Conservation (phyloP, 2,797 vertebrate genomes). For the Artibeus jamaicensis region DNA sequence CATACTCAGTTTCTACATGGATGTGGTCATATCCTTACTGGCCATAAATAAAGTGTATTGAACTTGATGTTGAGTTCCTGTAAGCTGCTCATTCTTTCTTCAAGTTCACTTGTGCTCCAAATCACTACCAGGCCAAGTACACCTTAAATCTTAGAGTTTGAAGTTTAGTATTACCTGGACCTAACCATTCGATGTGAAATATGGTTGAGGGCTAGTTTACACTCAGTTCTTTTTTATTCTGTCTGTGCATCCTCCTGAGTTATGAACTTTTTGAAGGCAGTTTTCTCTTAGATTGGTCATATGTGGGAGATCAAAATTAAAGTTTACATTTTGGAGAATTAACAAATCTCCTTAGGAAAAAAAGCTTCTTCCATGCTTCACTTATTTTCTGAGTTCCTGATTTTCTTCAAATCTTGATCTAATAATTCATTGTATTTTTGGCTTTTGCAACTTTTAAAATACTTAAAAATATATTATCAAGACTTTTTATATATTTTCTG, state of each 20-base stretch:
- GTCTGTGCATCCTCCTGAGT: background rate
- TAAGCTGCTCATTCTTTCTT: background rate
- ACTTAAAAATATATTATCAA: background rate
- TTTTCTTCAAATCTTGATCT: background rate
- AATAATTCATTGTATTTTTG: background rate
- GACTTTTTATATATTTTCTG: background rate
- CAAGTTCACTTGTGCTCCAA: background rate
- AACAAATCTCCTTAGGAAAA: background rate
- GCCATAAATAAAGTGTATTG: background rate
- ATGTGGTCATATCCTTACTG: background rate
- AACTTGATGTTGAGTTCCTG: background rate
- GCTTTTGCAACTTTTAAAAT: background rate
- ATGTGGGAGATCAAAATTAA: background rate
- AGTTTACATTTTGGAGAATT: background rate
- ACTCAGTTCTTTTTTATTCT: background rate
- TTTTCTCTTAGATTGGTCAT: background rate
- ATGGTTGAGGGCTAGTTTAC: background rate
- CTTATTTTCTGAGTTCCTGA: background rate
- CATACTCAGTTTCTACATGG: background rate
- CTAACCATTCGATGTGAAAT: background rate
- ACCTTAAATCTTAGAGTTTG: background rate
- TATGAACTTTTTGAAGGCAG: background rate
- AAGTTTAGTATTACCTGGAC: background rate
- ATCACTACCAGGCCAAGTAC: background rate
- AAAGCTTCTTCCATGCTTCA: background rate